Evolutionary conservation across 2,797 vertebrate species (phyloP), one percentile per base, ranked within the genome.

Genomic region (Mastacembelus armatus): DNA sequence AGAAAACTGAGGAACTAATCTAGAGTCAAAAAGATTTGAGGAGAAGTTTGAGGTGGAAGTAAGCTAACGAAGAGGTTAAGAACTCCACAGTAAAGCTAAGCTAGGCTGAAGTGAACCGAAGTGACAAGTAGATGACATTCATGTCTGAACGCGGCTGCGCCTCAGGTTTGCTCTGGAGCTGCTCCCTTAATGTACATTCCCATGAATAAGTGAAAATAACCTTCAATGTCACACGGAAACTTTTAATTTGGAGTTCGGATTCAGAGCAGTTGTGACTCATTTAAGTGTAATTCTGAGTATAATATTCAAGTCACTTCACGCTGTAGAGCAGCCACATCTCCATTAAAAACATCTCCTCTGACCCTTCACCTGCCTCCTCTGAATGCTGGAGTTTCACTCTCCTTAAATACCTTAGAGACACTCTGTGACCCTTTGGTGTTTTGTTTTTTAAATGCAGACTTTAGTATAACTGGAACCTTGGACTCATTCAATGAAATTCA

Each of bases 171-270:
- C 22, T 26, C 15, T 26, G 6, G 47, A 26, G 32, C 11, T 7
- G 4, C 32, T 36, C 14, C 14, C 3, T 22, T 48, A n/a, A 32
- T 52, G 26, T 43, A 10, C 27, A 0, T 8, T 33, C 3, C 9
- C 42, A 50, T 74, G 30, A 74, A 74, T 50, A 26, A 68, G 21
- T 59, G 21, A 39, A 24, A 55, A 42, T 7, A 27, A 65, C 42
- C 48, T 27, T 42, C 33, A n/a, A 2, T 6, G 4, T 36, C 4
- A 14, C 10, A 1, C n/a, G 36, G 42, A 33, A 35, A 35, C 50
- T 19, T 42, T 21, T 51, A 57, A 62, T 66, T 15, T 15, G 24
- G 4, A 58, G 8, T 0, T 4, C 14, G 30, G 14, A 62, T 49
- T 45, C 43, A 27, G 42, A 0, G 15, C 33, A 4, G 6, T 2